Evolutionary conservation across 1,140 invertebrate species (phyloP), one percentile per base, ranked within the genome.

Genomic region (Mycetomoellerius zeteki): DNA sequence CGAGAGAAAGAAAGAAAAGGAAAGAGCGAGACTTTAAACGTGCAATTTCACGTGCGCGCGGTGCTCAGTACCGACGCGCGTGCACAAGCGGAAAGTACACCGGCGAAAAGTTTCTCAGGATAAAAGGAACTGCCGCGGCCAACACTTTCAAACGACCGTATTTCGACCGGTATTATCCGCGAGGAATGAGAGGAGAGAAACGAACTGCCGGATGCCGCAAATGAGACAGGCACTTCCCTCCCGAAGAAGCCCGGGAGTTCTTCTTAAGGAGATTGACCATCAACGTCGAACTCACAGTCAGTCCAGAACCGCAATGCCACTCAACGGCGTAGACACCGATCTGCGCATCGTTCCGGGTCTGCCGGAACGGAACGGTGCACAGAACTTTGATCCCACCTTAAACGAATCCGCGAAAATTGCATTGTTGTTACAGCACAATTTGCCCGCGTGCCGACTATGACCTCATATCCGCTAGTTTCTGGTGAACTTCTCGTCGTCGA

Each of bases 211-310:
- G 76, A 71, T 76, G 65, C 88, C 85, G 72, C 85, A 89, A 90
- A 90, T 84, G 88, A 90, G 85, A 89, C 88, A 58, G 85, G 50
- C 77, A 50, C 84, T 90, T 89, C 19, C 60, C 60, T 58, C 3
- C 4, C 56, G 52, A 21, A 58, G 77, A 33, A 64, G 82, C 43
- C 10, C 52, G 58, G 47, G 60, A 67, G 69, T 76, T 77, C 77
- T 60, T 86, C 88, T 89, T 82, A 87, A 87, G 76, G 76, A 86
- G 88, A 89, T 90, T 87, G 85, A 86, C 87, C 72, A 76, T 77
- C 71, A 76, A 54, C 67, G 27, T 71, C 30, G 60, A 56, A 72
- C 27, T 58, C n/a, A n/a, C n/a, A n/a, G n/a, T n/a, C 56, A 52
- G 52, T 60, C 58, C 69, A 73, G 69, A 84, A 84, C 80, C 80